A percentile compares a stretch with the other conserved stretches of the same genome.
Conservation (phyloP, 2,797 vertebrate species). For the Pantherophis vulpinus region DNA sequence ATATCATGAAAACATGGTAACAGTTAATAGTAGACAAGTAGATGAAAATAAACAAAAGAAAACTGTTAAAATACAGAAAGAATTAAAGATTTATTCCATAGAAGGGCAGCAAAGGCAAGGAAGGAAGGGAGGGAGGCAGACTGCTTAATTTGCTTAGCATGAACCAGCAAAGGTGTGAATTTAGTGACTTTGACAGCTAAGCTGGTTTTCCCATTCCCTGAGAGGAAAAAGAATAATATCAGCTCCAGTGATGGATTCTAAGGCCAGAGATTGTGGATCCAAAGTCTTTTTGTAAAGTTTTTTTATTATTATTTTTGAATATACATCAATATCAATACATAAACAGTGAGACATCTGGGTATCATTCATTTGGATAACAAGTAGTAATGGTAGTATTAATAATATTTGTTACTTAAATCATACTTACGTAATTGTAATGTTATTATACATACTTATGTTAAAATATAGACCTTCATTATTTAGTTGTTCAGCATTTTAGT, state of each 20-base stretch:
- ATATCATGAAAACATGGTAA: not conserved
- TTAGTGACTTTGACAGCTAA: not conserved
- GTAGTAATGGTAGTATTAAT: no score
- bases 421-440: no score
- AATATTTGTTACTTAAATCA: no score
- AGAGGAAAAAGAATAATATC: not conserved
- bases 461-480: no score
- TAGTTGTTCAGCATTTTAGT: no score
- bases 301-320: no score
- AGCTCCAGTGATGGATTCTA: not conserved
- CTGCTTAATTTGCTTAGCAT: not conserved
- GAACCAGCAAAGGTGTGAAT: not conserved
- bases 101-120: not conserved
- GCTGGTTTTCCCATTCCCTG: not conserved
- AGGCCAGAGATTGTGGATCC: not conserved
- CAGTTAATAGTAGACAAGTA: not conserved
- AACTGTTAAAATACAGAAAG: not conserved
- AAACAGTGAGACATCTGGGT: no score
- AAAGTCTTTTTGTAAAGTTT: not conserved
- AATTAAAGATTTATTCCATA: not conserved
- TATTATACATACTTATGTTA: no score
- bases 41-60: not conserved
- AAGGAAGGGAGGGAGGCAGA: not conserved
- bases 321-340: no score
- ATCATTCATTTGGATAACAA: no score